phyloP scores from a whole-genome alignment of 23 tunicate genomes.

The Halocynthia roretzi region DNA sequence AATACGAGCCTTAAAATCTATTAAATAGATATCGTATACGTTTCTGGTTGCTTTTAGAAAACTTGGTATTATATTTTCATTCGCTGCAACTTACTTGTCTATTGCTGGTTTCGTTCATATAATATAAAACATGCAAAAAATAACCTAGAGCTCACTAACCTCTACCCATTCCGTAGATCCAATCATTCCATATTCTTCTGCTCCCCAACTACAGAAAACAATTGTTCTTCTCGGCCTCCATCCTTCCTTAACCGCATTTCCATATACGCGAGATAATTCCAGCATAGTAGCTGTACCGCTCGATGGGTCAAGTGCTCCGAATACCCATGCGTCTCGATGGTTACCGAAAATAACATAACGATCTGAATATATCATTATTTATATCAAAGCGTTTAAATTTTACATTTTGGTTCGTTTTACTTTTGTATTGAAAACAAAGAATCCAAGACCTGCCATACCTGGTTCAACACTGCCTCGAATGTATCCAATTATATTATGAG shows the following conservation, averaged over 20 bases:
- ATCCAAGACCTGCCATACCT: conserved; percentile 14
- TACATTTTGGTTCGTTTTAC: too few relatives aligned
- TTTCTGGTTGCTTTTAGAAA: too few relatives aligned
- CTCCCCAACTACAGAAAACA: conserved; percentile 70
- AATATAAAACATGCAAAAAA: too few relatives aligned
- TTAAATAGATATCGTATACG: too few relatives aligned
- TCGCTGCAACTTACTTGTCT: too few relatives aligned
- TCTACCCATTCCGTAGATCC: conserved; percentile 80
- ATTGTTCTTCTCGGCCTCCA: conserved; percentile 64
- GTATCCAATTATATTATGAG: conserved; percentile 47
- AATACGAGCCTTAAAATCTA: too few relatives aligned
- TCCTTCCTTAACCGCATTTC: conserved; percentile 40
- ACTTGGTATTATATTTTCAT: too few relatives aligned
- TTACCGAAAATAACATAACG: conserved; percentile 50
- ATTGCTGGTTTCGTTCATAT: too few relatives aligned
- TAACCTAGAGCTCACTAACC: conserved; percentile 6
- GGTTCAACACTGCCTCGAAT: conserved; percentile 63
- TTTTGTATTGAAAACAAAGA: neutral
- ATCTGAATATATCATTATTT: neutral
- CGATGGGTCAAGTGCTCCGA: conserved; percentile 68
- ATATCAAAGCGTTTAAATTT: neutral
- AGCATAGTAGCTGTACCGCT: conserved; percentile 41
- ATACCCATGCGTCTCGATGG: conserved; percentile 75
- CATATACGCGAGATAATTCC: conserved; percentile 51
- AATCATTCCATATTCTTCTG: conserved; percentile 63